Evolutionary conservation across 2,797 vertebrate species (phyloP).

Genomic region (Leptatherina wallacei): DNA sequence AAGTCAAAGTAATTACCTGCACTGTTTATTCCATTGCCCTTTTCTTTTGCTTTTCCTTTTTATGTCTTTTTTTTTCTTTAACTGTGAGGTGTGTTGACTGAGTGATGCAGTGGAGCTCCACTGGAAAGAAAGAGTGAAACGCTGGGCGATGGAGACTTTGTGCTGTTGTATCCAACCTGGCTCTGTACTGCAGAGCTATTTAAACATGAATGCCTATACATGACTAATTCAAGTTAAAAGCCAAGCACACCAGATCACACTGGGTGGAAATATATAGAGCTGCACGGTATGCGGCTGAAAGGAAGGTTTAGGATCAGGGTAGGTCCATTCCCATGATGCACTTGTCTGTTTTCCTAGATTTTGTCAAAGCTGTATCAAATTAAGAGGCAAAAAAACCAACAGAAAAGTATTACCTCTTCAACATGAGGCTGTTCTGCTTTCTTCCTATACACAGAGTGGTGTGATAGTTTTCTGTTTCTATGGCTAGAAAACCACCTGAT

Average conservation of each 20-base stretch:
- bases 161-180: constrained; percentile 48
- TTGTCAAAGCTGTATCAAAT: constrained; percentile 22
- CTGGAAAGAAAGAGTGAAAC: constrained; percentile 40
- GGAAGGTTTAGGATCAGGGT: constrained; percentile 12
- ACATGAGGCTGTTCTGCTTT: not conserved
- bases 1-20: constrained; percentile 71
- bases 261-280: constrained; percentile 46
- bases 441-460: not conserved
- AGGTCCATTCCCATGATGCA: constrained; percentile 27
- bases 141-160: constrained; percentile 57
- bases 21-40: constrained; percentile 70
- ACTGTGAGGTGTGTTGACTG: constrained; percentile 43
- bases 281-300: constrained; percentile 27
- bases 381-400: not conserved
- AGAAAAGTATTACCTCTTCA: not conserved
- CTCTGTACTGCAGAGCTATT: constrained; percentile 59
- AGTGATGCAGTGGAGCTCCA: constrained; percentile 41
- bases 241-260: constrained; percentile 62
- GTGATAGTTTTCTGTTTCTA: not conserved
- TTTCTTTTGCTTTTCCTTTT: constrained; percentile 14
- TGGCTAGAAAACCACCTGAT: not conserved
- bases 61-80: constrained; percentile 37
- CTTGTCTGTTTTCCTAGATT: constrained; percentile 12
- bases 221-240: constrained; percentile 64
- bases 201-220: constrained; percentile 65